Evolutionary conservation across 2,113 vertebrate genomes (phyloP).

Genomic region (Rattus norvegicus): DNA sequence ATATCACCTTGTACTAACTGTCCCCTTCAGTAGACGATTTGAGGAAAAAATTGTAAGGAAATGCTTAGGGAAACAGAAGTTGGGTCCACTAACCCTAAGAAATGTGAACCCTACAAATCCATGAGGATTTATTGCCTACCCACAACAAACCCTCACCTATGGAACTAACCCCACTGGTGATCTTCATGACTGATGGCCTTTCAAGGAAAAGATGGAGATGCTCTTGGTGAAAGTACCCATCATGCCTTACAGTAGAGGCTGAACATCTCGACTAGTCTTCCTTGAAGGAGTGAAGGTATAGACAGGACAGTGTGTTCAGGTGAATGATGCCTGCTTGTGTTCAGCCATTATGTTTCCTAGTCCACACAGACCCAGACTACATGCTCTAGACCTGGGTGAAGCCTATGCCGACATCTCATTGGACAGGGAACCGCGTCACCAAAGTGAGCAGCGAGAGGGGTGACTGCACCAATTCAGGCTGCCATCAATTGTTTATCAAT

Average conservation of each 20-base stretch:
- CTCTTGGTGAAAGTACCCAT: not conserved
- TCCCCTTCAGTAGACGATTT: not conserved
- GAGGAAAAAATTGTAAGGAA: not conserved
- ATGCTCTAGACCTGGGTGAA: not conserved
- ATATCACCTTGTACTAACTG: not conserved
- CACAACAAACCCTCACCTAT: not conserved
- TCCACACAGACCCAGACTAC: no score
- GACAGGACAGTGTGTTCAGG: not conserved
- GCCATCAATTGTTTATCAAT: constrained; percentile 52
- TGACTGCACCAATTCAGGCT: not conserved
- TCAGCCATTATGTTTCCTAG: not conserved
- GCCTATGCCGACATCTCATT: not conserved
- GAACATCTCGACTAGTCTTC: not conserved
- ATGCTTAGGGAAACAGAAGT: not conserved
- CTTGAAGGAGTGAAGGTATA: not conserved
- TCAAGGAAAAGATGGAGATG: not conserved
- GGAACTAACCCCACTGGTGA: not conserved
- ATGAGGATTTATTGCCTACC: not conserved
- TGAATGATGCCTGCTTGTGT: no score
- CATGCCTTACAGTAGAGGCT: not conserved
- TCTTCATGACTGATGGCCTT: not conserved
- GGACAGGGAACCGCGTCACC: not conserved
- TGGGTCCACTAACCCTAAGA: not conserved
- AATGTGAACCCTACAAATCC: not conserved
- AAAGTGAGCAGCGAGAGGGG: constrained; percentile 35